Conservation (phyloP, 2,113 vertebrate species). For the Vulpes vulpes region DNA sequence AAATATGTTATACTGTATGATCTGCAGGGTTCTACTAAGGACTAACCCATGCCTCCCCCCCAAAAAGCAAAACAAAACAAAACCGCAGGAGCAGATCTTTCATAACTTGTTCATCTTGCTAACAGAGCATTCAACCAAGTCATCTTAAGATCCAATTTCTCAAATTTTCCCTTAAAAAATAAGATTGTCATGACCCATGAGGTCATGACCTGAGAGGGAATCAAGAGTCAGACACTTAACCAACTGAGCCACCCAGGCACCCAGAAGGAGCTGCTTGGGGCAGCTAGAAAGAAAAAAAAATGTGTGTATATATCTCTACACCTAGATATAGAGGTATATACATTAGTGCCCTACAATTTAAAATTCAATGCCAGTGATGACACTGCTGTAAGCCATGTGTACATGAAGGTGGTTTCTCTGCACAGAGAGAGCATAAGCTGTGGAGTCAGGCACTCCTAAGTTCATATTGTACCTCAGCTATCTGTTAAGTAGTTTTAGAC, state of each 20-base stretch:
- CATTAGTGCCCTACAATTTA: not conserved
- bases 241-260: not conserved
- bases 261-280: not conserved
- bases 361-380: not conserved
- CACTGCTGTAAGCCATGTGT: not conserved
- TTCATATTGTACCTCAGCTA: not conserved
- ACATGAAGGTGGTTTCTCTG: not conserved
- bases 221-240: not conserved
- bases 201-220: not conserved
- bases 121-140: conserved; percentile 1
- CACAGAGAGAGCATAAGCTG: not conserved
- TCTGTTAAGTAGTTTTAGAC: not conserved
- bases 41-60: not conserved
- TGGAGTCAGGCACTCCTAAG: not conserved
- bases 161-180: not conserved
- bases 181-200: not conserved
- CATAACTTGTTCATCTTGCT: not conserved
- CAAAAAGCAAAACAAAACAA: not conserved
- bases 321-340: not conserved
- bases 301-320: not conserved
- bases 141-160: not conserved
- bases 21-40: not conserved
- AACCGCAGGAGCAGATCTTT: not conserved
- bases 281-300: too few species aligned
- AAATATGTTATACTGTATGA: not conserved